These are phyloP conservation scores for Dermolepida albohirtum DNA, from an alignment of 2,888 invertebrate species.

Conservation along the genomic window DNA sequence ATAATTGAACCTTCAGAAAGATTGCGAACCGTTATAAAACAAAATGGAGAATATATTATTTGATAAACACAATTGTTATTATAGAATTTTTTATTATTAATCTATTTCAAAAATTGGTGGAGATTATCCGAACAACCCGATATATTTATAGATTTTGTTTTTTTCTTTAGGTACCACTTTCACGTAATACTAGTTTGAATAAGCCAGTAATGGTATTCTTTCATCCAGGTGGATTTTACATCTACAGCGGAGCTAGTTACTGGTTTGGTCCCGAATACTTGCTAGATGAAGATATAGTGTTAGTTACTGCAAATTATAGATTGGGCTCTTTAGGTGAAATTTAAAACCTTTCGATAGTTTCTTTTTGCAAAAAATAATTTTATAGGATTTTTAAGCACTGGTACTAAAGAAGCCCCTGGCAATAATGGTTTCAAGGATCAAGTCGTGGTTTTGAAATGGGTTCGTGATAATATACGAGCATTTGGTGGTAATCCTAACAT, in stretches of 20 bases:
- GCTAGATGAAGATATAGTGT: slow-evolving; percentile 73
- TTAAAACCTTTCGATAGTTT: background rate
- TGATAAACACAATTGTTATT: no score
- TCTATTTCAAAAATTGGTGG: no score
- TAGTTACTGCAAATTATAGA: slow-evolving; percentile 76
- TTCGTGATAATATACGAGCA: slow-evolving; percentile 72
- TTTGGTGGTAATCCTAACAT: slow-evolving; percentile 77
- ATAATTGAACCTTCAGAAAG: no score
- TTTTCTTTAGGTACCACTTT: slow-evolving; percentile 56
- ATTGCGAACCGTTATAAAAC: no score
- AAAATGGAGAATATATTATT: no score
- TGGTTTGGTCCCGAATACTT: slow-evolving; percentile 72
- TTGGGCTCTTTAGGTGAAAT: slow-evolving; percentile 67
- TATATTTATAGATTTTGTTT: no score
- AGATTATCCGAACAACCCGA: no score
- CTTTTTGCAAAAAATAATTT: background rate
- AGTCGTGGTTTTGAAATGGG: slow-evolving; percentile 74
- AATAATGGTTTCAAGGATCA: slow-evolving; percentile 80
- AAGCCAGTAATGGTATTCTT: slow-evolving; percentile 76
- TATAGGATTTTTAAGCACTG: slow-evolving; percentile 68
- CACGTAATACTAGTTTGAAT: slow-evolving; percentile 56
- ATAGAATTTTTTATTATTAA: no score
- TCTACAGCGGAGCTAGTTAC: slow-evolving; percentile 70
- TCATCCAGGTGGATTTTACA: slow-evolving; percentile 77
- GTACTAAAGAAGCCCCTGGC: slow-evolving; percentile 74